phyloP scores from a whole-genome alignment of 1,140 invertebrate genomes.

The Panagrolaimus sp. region DNA sequence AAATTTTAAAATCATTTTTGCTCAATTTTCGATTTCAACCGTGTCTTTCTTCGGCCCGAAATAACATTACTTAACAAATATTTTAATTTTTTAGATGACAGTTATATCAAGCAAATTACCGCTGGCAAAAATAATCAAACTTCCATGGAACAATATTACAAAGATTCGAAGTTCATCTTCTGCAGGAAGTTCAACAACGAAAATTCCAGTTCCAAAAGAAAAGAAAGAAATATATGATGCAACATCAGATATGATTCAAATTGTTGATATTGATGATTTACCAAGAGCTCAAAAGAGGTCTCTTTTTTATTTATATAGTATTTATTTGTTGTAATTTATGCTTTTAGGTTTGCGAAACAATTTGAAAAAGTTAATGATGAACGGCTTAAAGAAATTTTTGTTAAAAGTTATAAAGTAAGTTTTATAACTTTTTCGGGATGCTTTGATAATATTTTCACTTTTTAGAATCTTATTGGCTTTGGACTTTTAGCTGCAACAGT shows the following conservation, averaged over 20 bases:
- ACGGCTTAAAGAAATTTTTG: conserved; percentile 55
- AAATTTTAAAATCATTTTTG: no score
- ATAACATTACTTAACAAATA: no score
- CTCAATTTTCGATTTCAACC: no score
- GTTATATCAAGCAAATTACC: no score
- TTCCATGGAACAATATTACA: no score
- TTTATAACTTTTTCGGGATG: not conserved
- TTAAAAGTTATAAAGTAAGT: conserved; percentile 52
- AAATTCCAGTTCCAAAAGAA: conserved; percentile 14
- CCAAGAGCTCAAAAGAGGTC: conserved; percentile 53
- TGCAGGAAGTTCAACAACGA: not conserved
- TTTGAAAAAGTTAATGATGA: conserved; percentile 55
- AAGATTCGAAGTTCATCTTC: not conserved
- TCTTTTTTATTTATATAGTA: no score
- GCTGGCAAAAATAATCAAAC: no score
- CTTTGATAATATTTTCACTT: no score
- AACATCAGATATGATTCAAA: conserved; percentile 52
- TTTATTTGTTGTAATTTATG: no score
- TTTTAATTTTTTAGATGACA: no score
- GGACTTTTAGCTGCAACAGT: conserved; percentile 30
- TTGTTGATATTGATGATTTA: conserved; percentile 53
- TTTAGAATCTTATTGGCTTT: conserved; percentile 39
- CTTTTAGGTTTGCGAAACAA: conserved; percentile 47
- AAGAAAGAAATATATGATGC: conserved; percentile 28
- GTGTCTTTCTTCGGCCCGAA: no score